These are phyloP conservation scores for Momotus momota DNA, from an alignment of 2,797 vertebrate genomes.

Conservation along the genomic window DNA sequence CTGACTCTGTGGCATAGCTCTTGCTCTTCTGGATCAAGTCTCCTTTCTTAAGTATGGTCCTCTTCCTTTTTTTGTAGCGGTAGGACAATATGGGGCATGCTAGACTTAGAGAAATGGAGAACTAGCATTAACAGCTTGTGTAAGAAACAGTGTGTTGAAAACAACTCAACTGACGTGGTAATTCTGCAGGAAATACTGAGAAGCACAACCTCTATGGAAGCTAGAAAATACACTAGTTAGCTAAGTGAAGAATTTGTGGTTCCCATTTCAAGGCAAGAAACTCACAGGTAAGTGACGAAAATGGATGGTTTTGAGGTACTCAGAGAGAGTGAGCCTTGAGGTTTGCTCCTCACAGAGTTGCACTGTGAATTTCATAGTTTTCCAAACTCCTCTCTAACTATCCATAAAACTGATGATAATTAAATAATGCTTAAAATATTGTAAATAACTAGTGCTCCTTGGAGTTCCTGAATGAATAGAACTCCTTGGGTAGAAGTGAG, in stretches of 20 bases:
- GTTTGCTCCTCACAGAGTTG: background rate
- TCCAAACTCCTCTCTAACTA: background rate
- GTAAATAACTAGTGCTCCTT: background rate
- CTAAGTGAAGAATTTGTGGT: background rate
- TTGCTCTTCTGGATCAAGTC: background rate
- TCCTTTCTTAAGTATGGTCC: background rate
- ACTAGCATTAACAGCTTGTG: background rate
- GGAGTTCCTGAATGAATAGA: background rate
- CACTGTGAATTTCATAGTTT: background rate
- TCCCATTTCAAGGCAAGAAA: background rate
- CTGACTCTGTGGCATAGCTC: background rate
- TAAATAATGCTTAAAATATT: background rate
- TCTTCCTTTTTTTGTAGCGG: background rate
- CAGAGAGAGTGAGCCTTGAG: background rate
- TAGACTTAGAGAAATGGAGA: background rate
- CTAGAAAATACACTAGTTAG: background rate
- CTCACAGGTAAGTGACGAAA: background rate
- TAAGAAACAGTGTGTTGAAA: background rate
- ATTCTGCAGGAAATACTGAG: background rate
- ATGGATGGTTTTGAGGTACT: background rate
- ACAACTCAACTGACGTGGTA: background rate
- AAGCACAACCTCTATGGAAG: background rate
- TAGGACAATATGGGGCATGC: rapidly evolving
- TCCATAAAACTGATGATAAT: background rate
- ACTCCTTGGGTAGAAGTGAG: background rate